Evolutionary conservation across 2,113 vertebrate genomes (phyloP).

Genomic region (Riparia riparia): DNA sequence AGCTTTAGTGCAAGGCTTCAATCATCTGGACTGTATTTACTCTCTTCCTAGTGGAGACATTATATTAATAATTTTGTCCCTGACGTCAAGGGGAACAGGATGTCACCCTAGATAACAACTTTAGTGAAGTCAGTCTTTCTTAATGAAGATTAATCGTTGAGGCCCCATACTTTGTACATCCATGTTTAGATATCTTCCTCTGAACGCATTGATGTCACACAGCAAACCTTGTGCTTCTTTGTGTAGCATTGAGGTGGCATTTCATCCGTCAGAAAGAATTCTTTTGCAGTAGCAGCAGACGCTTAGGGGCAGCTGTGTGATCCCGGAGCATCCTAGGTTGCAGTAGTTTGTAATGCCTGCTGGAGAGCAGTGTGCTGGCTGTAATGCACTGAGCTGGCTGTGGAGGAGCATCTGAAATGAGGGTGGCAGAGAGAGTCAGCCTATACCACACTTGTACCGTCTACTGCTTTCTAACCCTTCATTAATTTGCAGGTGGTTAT

Average conservation of each 20-base stretch:
- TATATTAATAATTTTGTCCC: neutral
- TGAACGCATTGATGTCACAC: neutral
- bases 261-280: neutral
- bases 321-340: neutral
- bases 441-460: rapidly evolving
- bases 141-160: slow-evolving; percentile 41
- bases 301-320: neutral
- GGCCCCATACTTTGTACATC: neutral
- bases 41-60: neutral
- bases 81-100: slow-evolving; percentile 38
- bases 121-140: slow-evolving; percentile 20
- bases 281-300: neutral
- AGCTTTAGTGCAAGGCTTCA: neutral
- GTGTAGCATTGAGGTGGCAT: neutral
- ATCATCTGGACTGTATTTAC: neutral
- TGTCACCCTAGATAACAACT: slow-evolving; percentile 25
- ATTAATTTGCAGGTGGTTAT: neutral
- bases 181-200: neutral
- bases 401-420: neutral
- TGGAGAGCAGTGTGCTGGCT: neutral
- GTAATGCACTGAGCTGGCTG: neutral
- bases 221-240: neutral
- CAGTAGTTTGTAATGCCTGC: neutral
- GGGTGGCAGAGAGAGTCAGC: neutral
- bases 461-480: neutral